Evolutionary conservation across 2,888 invertebrate genomes (phyloP), one percentile per base, ranked within the genome.

Genomic region (Desoria tigrina): DNA sequence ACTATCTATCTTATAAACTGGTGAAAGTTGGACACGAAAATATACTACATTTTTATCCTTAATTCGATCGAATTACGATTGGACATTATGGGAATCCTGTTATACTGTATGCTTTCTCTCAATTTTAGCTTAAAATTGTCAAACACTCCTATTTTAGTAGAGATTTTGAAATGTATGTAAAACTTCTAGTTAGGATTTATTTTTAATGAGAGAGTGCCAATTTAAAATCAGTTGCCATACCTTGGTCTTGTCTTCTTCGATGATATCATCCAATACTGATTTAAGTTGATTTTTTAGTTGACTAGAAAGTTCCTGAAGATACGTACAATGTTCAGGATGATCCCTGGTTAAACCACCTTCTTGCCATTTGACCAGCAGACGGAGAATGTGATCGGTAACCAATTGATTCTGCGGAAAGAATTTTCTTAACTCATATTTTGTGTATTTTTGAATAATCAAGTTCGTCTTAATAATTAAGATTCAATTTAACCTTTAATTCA

Each of bases 331-430:
- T 75, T 88, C 87, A 9, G 85, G 84, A 24, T 81, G 81, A 32
- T 62, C 69, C 26, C 56, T 61, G 18, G 72, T 67, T 56, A 73
- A 66, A 45, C 76, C 76, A 26, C 74, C 77, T 72, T 83, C 82
- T 42, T 81, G 81, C 79, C 81, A 84, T 76, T 81, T 83, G 28
- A 82, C 84, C 63, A 86, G 82, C 72, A 86, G 81, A 65, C 83
- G 85, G 78, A 84, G 86, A 74, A 90, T 86, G 79, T 90, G 89
- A 77, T 88, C 88, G 77, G 89, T 89, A 69, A 85, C 84, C 23
- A 90, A 81, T 79, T 89, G 88, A 76, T 84, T 84, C 87, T 88
- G 27, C 23, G 2, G n/a, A n/a, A n/a, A 7, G 11, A 11, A 45
- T 11, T 16, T 23, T 21, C 28, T 57, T 23, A 1, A 1, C 18